Evolutionary conservation across 2,888 invertebrate species (phyloP).

Genomic region (Drosophila sordidapex): DNA sequence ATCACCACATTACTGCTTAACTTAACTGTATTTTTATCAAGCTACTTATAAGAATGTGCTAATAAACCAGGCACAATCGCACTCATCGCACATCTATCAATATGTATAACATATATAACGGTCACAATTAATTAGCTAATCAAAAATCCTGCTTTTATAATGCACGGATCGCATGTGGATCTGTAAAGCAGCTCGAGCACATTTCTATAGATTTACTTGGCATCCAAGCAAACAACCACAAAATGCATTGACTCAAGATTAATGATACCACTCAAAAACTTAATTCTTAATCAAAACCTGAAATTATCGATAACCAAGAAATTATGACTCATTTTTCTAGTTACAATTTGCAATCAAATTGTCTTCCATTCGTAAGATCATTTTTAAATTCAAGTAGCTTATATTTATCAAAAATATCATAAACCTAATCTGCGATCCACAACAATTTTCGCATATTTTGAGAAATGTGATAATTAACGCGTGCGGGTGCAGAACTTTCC

Average conservation of each 20-base stretch:
- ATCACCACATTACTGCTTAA: constrained; percentile 73
- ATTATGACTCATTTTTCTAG: not conserved
- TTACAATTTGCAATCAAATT: not conserved
- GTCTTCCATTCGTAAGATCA: not conserved
- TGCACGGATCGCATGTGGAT: not conserved
- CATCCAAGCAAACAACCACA: not conserved
- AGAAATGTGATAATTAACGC: constrained; percentile 14
- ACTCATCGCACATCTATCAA: constrained; percentile 6
- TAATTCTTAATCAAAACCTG: not conserved
- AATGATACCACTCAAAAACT: not conserved
- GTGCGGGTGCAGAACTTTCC: constrained; percentile 62
- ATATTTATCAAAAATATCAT: not conserved
- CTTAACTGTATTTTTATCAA: constrained; percentile 67
- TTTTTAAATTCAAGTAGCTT: not conserved
- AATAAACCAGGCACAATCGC: constrained; percentile 53
- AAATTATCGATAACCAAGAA: not conserved
- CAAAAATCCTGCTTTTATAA: constrained; percentile 9
- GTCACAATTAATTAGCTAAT: constrained; percentile 28
- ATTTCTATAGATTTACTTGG: not conserved
- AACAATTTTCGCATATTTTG: not conserved
- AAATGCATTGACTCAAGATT: not conserved
- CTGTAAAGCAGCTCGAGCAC: not conserved
- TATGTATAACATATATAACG: constrained; percentile 9
- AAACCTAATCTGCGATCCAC: not conserved
- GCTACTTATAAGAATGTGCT: constrained; percentile 61